Percentiles rank a stretch among this genome's conserved stretches.
These are phyloP conservation scores for Dascyllus trimaculatus DNA, from an alignment of 2,113 vertebrate genomes.

Conservation along the genomic window DNA sequence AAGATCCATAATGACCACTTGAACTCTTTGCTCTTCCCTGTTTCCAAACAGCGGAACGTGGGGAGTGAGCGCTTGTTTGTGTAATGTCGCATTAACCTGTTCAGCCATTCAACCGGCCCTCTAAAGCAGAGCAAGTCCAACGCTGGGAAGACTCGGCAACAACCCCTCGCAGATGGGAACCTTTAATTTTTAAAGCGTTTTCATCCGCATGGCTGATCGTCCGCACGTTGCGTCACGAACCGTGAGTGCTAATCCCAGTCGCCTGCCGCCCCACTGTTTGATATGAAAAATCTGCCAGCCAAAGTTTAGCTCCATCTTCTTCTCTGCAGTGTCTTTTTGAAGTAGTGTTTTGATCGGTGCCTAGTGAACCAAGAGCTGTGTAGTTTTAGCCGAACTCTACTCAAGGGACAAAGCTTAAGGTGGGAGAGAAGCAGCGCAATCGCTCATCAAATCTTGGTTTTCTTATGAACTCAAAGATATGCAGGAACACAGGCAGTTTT, in stretches of 20 bases:
- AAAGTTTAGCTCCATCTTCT: conserved; percentile 55
- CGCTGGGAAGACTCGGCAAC: conserved; percentile 51
- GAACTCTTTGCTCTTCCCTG: conserved; percentile 69
- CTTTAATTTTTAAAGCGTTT: conserved; percentile 86
- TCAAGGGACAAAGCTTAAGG: conserved; percentile 53
- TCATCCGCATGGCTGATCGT: conserved; percentile 74
- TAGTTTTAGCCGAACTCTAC: conserved; percentile 60
- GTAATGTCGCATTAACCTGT: conserved; percentile 77
- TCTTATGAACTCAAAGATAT: neutral
- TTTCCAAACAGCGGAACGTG: conserved; percentile 67
- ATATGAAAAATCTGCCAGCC: conserved; percentile 57
- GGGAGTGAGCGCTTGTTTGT: conserved; percentile 72
- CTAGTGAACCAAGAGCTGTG: conserved; percentile 55
- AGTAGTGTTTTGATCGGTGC: conserved; percentile 76
- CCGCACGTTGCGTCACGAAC: conserved; percentile 72
- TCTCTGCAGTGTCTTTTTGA: conserved; percentile 61
- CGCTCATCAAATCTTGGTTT: conserved; percentile 32
- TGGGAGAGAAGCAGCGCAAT: conserved; percentile 38
- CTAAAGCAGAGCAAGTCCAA: conserved; percentile 59
- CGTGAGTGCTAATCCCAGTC: conserved; percentile 76
- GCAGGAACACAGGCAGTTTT: neutral
- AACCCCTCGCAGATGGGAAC: conserved; percentile 74
- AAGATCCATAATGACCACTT: conserved; percentile 80
- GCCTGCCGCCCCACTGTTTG: conserved; percentile 47
- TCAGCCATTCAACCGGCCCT: conserved; percentile 78